phyloP scores from a whole-genome alignment of 1,140 invertebrate species.

The Hesperophylax magnus region DNA sequence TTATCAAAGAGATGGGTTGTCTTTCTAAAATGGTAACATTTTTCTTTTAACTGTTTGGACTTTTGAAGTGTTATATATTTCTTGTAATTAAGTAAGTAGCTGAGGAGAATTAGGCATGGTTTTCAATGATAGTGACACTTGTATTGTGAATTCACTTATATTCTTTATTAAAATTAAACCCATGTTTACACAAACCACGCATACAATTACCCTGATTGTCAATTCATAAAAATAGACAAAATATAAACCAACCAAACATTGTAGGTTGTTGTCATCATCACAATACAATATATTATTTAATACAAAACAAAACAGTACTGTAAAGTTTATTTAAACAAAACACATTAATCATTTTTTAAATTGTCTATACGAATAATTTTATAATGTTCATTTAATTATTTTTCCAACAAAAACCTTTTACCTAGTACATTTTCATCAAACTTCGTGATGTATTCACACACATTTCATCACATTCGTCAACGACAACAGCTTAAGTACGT shows the following conservation, averaged over 20 bases:
- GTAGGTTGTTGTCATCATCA: background rate
- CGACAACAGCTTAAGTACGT: slow-evolving; percentile 1
- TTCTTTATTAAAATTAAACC: background rate
- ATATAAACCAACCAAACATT: background rate
- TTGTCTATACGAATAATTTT: no score
- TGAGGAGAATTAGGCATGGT: slow-evolving; percentile 2
- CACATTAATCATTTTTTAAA: no score
- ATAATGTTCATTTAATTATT: no score
- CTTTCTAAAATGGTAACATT: no score
- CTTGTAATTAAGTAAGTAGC: background rate
- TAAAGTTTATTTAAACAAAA: no score
- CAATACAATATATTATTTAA: no score
- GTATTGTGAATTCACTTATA: background rate
- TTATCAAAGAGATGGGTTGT: no score
- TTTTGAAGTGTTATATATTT: background rate
- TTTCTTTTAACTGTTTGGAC: no score
- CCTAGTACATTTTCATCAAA: background rate
- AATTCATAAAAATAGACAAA: background rate
- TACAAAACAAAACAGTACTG: no score
- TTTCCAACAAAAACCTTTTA: background rate
- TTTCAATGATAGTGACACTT: background rate
- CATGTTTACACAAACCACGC: background rate
- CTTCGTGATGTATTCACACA: background rate
- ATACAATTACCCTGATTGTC: background rate
- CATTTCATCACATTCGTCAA: background rate